phyloP scores from a whole-genome alignment of 2,113 vertebrate genomes.

The Notarius quadriscutis region DNA sequence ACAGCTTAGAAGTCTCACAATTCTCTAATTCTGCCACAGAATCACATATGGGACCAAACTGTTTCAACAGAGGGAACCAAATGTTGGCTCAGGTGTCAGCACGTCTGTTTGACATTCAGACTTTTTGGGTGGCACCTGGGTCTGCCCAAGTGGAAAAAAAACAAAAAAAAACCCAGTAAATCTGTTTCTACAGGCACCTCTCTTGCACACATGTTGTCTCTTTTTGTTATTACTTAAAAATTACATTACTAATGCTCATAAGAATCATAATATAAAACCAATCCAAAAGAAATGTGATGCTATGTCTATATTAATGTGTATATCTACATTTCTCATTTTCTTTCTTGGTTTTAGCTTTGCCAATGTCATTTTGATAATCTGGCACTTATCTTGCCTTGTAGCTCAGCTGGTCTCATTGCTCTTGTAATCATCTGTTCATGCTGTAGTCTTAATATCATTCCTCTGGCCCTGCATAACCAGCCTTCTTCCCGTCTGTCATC shows the following conservation, averaged over 20 bases:
- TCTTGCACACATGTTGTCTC: background rate
- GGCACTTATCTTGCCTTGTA: slow-evolving; percentile 20
- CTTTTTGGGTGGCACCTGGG: slow-evolving; percentile 5
- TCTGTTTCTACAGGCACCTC: background rate
- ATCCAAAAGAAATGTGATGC: background rate
- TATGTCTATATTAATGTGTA: background rate
- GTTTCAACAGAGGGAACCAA: slow-evolving; percentile 17
- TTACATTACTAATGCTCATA: background rate
- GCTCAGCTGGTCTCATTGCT: slow-evolving; percentile 49
- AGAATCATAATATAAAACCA: slow-evolving; percentile 11
- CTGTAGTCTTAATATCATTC: slow-evolving; percentile 64
- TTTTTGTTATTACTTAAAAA: background rate
- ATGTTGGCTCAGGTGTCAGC: slow-evolving; percentile 23
- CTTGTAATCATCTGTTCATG: slow-evolving; percentile 68
- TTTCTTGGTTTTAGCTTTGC: slow-evolving; percentile 2
- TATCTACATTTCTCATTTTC: slow-evolving; percentile 12
- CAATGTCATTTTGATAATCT: slow-evolving; percentile 19
- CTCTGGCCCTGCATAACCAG: slow-evolving; percentile 64
- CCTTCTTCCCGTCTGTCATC: slow-evolving; percentile 56
- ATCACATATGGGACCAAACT: slow-evolving; percentile 21
- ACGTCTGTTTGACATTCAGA: slow-evolving; percentile 21
- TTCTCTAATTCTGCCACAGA: slow-evolving; percentile 19
- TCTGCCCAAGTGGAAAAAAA: background rate
- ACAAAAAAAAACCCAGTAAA: background rate
- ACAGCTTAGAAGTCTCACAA: background rate